Evolutionary conservation across 2,113 vertebrate genomes (phyloP).

Genomic region (Eleginops maclovinus): DNA sequence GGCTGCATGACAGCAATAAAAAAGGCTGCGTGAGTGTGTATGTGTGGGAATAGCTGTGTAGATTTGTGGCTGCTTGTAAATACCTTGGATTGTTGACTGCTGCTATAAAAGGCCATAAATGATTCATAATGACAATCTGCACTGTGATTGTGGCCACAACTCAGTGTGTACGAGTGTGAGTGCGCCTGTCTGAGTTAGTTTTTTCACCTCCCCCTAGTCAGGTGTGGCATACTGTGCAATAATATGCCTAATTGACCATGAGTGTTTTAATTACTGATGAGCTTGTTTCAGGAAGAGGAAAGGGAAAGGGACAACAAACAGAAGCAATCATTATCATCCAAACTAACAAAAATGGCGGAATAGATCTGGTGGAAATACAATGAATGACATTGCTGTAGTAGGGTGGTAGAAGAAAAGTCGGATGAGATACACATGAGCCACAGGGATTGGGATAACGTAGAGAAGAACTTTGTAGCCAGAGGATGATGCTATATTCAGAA

Average conservation of each 20-base stretch:
- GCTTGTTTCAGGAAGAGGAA: constrained; percentile 25
- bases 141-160: constrained; percentile 11
- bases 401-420: too few relatives aligned
- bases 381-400: too few relatives aligned
- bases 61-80: constrained; percentile 71
- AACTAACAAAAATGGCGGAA: background rate
- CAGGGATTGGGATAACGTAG: constrained; percentile 1
- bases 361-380: too few relatives aligned
- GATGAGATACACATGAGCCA: background rate
- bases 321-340: background rate
- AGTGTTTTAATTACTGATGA: constrained; percentile 67
- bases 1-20: constrained; percentile 51
- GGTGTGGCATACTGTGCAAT: constrained; percentile 61
- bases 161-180: constrained; percentile 1
- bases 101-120: constrained; percentile 58
- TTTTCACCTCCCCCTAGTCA: background rate
- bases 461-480: constrained; percentile 6
- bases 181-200: background rate
- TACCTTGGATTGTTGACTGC: constrained; percentile 57
- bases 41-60: constrained; percentile 18
- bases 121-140: constrained; percentile 49
- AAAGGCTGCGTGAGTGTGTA: constrained; percentile 10
- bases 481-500: constrained; percentile 18
- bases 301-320: background rate
- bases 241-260: constrained; percentile 61